Evolutionary conservation across 2,797 vertebrate genomes (phyloP).

Genomic region (Darevskia nairensis): DNA sequence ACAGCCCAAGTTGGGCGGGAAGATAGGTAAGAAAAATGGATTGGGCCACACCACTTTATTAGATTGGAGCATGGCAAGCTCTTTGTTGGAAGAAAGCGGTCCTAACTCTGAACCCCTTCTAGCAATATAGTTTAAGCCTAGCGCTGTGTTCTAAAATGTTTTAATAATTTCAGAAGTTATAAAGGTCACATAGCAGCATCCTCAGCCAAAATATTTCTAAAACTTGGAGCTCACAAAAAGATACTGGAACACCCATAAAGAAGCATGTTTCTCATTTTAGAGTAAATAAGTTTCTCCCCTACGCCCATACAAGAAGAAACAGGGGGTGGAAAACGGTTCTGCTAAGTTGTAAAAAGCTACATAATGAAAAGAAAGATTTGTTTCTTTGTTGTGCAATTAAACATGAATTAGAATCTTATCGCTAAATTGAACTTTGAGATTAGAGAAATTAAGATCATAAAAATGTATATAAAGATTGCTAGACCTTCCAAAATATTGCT

Average conservation of each 20-base stretch:
- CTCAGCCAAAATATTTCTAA: conserved; percentile 69
- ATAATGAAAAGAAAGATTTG: conserved; percentile 62
- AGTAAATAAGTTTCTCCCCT: conserved; percentile 70
- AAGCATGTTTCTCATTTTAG: conserved; percentile 76
- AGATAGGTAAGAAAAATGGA: too few species aligned
- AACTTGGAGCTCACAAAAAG: conserved; percentile 64
- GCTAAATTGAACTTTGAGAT: conserved; percentile 63
- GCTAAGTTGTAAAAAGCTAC: conserved; percentile 52
- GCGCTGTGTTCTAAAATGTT: conserved; percentile 35
- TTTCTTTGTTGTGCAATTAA: conserved; percentile 62
- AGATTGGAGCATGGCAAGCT: too few species aligned
- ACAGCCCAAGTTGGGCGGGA: too few species aligned
- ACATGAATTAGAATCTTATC: conserved; percentile 56
- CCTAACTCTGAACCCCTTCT: not conserved
- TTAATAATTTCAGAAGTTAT: conserved; percentile 65
- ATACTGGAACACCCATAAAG: conserved; percentile 72
- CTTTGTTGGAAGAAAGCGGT: too few species aligned
- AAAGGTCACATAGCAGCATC: conserved; percentile 56
- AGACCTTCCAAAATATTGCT: not conserved
- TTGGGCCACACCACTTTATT: too few species aligned
- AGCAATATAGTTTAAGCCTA: not conserved
- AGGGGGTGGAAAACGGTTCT: conserved; percentile 26
- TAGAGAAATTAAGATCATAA: conserved; percentile 53
- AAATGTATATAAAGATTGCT: conserved; percentile 32
- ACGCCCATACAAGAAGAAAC: too few species aligned